Evolutionary conservation across 2,888 invertebrate species (phyloP), one percentile per base, ranked within the genome.

Genomic region (Drosophila subsilvestris): DNA sequence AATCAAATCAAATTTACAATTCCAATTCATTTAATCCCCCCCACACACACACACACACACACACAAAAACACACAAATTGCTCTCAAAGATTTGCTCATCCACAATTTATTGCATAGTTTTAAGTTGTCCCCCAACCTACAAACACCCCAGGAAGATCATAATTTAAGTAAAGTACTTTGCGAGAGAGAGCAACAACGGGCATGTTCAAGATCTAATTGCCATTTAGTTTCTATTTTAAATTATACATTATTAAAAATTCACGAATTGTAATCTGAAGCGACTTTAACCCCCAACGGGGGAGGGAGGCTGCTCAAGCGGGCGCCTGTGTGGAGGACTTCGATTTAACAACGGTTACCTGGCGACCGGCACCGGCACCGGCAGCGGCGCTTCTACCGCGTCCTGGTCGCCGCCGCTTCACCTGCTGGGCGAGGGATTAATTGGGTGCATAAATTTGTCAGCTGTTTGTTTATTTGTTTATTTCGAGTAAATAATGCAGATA

Each of bases 311-410:
- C 44, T 58, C 25, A 63, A 77, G 25, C 25, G 37, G n/a, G 14
- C 27, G 48, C 14, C 48, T 66, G 77, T 70, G 44, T 17, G 43
- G 32, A 54, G 48, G 49, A 79, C 68, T 89, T 91, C 87, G 91
- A 89, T 90, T 89, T 80, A 90, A 90, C 91, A 90, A 91, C 70
- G 63, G 87, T 89, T 62, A 80, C 90, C 80, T 82, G 27, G 81
- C 80, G 49, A 59, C 56, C 22, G 58, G 58, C n/a, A n/a, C n/a
- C n/a, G n/a, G n/a, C n/a, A 59, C 56, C 22, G 58, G 22, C 22
- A 22, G 22, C 37, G 4, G 12, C 4, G 14, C 37, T 37, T 37
- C 53, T 47, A 59, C 74, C 25, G 32, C 18, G 32, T 57, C n/a
- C 53, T 32, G 60, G 27, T 22, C 56, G 68, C 12, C 56, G 73